phyloP scores from a whole-genome alignment of 2,113 vertebrate species.

The Illadopsis cleaveri region DNA sequence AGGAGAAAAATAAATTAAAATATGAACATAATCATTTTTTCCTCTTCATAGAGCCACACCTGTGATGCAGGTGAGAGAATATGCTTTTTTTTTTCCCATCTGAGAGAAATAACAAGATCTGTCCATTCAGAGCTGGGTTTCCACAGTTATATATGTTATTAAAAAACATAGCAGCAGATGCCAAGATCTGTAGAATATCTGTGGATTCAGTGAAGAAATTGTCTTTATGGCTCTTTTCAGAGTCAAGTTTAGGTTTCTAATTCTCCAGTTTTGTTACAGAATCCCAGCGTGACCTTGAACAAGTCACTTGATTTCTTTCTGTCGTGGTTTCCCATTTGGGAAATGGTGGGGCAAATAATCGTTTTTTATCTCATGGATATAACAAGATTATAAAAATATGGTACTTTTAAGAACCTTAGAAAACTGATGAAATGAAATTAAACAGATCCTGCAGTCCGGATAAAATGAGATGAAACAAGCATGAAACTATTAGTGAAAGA shows the following conservation, averaged over 20 bases:
- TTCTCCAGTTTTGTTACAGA: background rate
- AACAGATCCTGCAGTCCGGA: background rate
- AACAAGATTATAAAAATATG: constrained; percentile 63
- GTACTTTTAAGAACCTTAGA: constrained; percentile 51
- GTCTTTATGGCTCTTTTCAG: background rate
- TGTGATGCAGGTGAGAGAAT: background rate
- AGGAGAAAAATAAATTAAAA: background rate
- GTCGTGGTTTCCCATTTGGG: constrained; percentile 9
- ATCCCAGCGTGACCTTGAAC: background rate
- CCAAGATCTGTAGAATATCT: background rate
- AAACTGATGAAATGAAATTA: constrained; percentile 55
- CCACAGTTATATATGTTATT: background rate
- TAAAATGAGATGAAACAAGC: constrained; percentile 47
- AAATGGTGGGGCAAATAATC: constrained; percentile 40
- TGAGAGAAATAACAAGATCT: background rate
- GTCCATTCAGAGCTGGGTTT: background rate
- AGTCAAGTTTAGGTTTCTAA: background rate
- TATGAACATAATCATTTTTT: background rate
- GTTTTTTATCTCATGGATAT: constrained; percentile 34
- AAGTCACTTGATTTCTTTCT: constrained; percentile 37
- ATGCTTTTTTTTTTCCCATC: accelerated
- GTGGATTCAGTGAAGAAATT: background rate
- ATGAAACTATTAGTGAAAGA: constrained; percentile 51
- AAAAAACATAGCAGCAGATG: background rate
- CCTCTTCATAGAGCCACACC: background rate